A percentile compares a stretch with the other conserved stretches of the same genome.
Evolutionary conservation across 2,797 vertebrate species (phyloP).

Genomic region (Sebastes flavidus): DNA sequence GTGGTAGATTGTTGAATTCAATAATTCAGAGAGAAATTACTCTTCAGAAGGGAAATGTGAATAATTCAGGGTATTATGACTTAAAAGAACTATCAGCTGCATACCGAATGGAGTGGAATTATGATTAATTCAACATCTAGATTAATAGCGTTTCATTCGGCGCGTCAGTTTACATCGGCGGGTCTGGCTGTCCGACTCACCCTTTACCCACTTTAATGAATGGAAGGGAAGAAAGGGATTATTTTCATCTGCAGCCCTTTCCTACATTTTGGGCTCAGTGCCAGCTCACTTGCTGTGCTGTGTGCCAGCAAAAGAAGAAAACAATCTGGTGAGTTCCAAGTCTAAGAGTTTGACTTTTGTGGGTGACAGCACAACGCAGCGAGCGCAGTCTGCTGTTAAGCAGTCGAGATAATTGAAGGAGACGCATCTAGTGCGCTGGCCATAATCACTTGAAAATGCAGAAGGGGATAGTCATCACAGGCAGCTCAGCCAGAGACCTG

Average conservation of each 20-base stretch:
- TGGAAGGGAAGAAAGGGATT: slow-evolving; percentile 18
- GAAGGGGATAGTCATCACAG: slow-evolving; percentile 14
- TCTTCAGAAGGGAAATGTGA: slow-evolving; percentile 77
- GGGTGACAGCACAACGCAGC: slow-evolving; percentile 33
- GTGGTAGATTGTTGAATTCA: slow-evolving; percentile 75
- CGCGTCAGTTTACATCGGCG: slow-evolving; percentile 59
- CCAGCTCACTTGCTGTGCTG: slow-evolving; percentile 39
- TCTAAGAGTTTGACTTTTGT: slow-evolving; percentile 42
- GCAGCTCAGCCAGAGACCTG: slow-evolving; percentile 6
- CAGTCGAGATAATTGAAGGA: slow-evolving; percentile 57
- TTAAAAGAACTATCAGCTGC: slow-evolving; percentile 78
- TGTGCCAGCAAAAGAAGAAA: slow-evolving; percentile 35
- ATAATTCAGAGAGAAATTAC: slow-evolving; percentile 85
- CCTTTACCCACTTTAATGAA: slow-evolving; percentile 33
- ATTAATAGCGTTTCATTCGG: slow-evolving; percentile 73
- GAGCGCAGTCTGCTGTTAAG: slow-evolving; percentile 47
- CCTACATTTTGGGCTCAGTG: slow-evolving; percentile 31
- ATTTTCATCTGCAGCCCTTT: slow-evolving; percentile 27
- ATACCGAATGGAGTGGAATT: slow-evolving; percentile 58
- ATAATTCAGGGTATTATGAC: slow-evolving; percentile 87
- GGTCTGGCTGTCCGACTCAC: slow-evolving; percentile 39
- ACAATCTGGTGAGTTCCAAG: slow-evolving; percentile 37
- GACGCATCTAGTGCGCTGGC: slow-evolving; percentile 35
- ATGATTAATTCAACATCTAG: slow-evolving; percentile 85
- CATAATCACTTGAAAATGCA: slow-evolving; percentile 46